Evolutionary conservation across 1,140 invertebrate species (phyloP).

Genomic region (Bradynema listronoti): DNA sequence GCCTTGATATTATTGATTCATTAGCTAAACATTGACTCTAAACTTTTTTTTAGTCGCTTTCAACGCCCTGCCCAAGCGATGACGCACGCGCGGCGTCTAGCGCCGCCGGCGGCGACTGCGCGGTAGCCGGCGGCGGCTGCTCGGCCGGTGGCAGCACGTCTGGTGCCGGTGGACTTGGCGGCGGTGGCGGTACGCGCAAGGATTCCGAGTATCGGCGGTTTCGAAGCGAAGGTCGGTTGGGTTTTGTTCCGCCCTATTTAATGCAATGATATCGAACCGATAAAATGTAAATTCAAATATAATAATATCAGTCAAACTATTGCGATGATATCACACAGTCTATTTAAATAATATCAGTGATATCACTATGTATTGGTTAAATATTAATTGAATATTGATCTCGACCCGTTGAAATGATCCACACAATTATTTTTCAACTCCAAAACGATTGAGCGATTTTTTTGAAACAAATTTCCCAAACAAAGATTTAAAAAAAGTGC

Average conservation of each 20-base stretch:
- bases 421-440: no score
- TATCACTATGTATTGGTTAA: neutral
- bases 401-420: neutral
- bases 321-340: neutral
- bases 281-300: neutral
- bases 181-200: slow-evolving; percentile 24
- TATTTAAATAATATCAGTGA: neutral
- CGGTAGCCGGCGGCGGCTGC: no score
- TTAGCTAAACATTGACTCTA: neutral
- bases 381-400: neutral
- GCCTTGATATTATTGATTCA: neutral
- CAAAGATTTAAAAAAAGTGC: neutral
- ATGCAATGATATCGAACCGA: neutral
- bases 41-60: slow-evolving; percentile 38
- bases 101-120: neutral
- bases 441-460: neutral
- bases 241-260: slow-evolving; percentile 1
- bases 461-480: neutral
- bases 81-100: slow-evolving; percentile 2
- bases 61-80: slow-evolving; percentile 44
- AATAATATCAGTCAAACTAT: neutral
- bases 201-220: slow-evolving; percentile 56
- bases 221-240: slow-evolving; percentile 54
- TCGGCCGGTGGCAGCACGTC: neutral
- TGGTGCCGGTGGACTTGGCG: slow-evolving; percentile 1